Conservation (phyloP, 2,113 vertebrate species). For the Camelus dromedarius region DNA sequence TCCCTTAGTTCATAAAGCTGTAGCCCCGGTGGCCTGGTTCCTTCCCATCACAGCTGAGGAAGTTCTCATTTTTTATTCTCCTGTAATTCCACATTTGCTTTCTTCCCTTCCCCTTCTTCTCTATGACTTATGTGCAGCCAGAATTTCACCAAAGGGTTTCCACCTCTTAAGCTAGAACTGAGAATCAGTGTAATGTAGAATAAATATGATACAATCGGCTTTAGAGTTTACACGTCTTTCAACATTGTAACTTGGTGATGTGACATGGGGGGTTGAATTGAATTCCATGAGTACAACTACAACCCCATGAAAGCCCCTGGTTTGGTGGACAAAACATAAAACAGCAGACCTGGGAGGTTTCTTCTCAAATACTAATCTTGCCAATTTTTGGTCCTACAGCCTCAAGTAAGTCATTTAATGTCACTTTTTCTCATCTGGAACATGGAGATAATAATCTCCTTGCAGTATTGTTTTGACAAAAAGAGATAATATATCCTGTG, state of each 20-base stretch:
- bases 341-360: not conserved
- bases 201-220: not conserved
- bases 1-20: not conserved
- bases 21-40: not conserved
- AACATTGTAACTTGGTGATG: not conserved
- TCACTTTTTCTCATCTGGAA: not conserved
- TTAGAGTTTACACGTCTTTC: not conserved
- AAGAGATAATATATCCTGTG: not conserved
- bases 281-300: not conserved
- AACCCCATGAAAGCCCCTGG: not conserved
- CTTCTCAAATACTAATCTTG: not conserved
- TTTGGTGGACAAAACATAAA: not conserved
- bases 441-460: not conserved
- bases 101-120: not conserved
- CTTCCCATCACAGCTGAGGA: not conserved
- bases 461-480: not conserved
- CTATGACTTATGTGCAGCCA: not conserved
- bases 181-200: not conserved
- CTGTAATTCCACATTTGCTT: not conserved
- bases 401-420: not conserved
- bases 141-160: not conserved
- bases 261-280: not conserved
- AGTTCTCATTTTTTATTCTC: not conserved
- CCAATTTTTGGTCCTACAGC: not conserved
- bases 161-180: not conserved